Percentiles rank a stretch among this genome's conserved stretches.
phyloP scores from a whole-genome alignment of 2,113 vertebrate species.

The sheep (Ovis aries) region DNA sequence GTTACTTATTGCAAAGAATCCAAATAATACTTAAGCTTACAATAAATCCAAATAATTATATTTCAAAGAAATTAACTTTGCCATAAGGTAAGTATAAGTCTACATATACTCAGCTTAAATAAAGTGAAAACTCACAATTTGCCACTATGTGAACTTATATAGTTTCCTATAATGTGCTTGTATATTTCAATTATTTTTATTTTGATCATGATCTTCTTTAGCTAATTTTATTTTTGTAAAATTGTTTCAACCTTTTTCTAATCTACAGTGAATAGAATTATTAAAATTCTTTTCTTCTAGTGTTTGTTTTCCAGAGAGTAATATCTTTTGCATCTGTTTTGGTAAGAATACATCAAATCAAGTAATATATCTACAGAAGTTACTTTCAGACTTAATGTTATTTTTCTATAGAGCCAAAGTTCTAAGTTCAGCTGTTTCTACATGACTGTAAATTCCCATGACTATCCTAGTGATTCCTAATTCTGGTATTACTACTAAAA shows the following conservation, averaged over 20 bases:
- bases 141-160: background rate
- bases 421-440: background rate
- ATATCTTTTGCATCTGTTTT: background rate
- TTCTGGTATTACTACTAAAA: background rate
- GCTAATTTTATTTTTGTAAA: background rate
- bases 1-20: background rate
- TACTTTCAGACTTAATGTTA: background rate
- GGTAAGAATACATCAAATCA: background rate
- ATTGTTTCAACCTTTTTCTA: background rate
- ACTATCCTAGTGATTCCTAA: background rate
- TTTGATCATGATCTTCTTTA: background rate
- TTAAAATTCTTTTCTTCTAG: background rate
- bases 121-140: background rate
- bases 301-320: background rate
- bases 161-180: background rate
- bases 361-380: background rate
- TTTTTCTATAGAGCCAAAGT: background rate
- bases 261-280: background rate
- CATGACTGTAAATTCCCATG: background rate
- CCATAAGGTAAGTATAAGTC: background rate
- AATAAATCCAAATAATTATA: background rate
- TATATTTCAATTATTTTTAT: background rate
- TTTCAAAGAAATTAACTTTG: slow-evolving; percentile 24
- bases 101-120: background rate
- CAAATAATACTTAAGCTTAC: background rate